A percentile compares a stretch with the other conserved stretches of the same genome.
Conservation (phyloP, 2,888 invertebrate species). For the Sepioteuthis lessoniana region DNA sequence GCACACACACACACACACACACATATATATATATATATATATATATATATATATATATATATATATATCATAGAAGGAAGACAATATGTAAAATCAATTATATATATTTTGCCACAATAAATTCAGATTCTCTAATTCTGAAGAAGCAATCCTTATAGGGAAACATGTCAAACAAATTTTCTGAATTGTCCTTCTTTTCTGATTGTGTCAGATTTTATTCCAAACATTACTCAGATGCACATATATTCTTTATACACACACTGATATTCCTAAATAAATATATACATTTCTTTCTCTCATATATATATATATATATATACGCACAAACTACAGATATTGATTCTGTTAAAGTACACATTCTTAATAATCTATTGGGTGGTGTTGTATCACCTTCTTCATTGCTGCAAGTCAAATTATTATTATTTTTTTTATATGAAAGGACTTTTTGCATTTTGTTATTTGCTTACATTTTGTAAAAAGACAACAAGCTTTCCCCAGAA, state of each 20-base stretch:
- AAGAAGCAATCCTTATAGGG: too few relatives aligned
- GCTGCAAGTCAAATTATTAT: background rate
- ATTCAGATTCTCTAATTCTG: too few relatives aligned
- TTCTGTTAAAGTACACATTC: too few relatives aligned
- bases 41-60: background rate
- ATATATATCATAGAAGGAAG: background rate
- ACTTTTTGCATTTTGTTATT: too few relatives aligned
- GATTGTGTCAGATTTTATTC: background rate
- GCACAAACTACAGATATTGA: too few relatives aligned
- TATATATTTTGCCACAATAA: too few relatives aligned
- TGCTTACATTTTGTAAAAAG: background rate
- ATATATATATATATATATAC: too few relatives aligned
- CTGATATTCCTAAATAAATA: background rate
- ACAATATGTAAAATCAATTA: background rate
- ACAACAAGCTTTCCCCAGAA: background rate
- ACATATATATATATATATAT: constrained; percentile 1
- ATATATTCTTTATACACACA: background rate
- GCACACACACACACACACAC: too few relatives aligned
- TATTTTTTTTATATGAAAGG: background rate
- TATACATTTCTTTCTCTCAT: background rate
- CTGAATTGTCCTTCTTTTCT: background rate
- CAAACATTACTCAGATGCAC: background rate
- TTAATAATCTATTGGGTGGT: too few relatives aligned
- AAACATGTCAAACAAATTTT: background rate
- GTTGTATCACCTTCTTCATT: background rate